Base-by-base conservation (phyloP, 1,140 invertebrate genomes). In the Drosophila pruinosa region DNA sequence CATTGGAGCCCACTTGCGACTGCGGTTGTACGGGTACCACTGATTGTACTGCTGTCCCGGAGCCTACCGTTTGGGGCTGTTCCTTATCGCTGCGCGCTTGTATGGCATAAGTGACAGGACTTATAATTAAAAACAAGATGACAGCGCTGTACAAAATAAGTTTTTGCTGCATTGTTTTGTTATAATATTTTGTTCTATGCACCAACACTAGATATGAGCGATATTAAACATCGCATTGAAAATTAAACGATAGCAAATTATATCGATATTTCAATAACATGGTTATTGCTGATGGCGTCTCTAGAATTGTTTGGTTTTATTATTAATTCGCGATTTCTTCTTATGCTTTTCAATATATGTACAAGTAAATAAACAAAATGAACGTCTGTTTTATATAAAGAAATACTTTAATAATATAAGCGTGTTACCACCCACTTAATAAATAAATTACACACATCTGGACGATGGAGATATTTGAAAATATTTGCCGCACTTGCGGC, bases 21-120 rank as follows among this genome's bases (percentile, higher is more conserved):
- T 43, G 41, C 15, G 39, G 24, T 28, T 59, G 82, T 0, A 82
- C 71, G 4, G 83, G 89, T 4, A 90, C 79, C 21, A 90, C 89
- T 14, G 79, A 88, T 12, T 83, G 89, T n/a, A 82, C 83, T 15
- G 83, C 83, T 1, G 83, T 89, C 34, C 85, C 83, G 17, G 83
- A 88, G 2, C 72, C 83, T 5, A 75, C 72, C 0, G 89, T 89
- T 56, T 85, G 70, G 8, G 75, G 71, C 54, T 83, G 77, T 38
- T 90, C 89, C 43, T 90, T 90, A 36, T 90, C 89, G 28, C 89
- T 90, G 2, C 89, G 78, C 5, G 89, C 83, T 38, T 90, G 89
- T 19, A 90, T 90, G 5, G 83, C 89, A 7, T 54, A 12, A 0
- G 74, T 62, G 19, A 41, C 43, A 5, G 63, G 56, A 48, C 56